These are phyloP conservation scores for Echinarachnius parma DNA, from an alignment of 53 echinoderm and acorn worm genomes.

Conservation along the genomic window DNA sequence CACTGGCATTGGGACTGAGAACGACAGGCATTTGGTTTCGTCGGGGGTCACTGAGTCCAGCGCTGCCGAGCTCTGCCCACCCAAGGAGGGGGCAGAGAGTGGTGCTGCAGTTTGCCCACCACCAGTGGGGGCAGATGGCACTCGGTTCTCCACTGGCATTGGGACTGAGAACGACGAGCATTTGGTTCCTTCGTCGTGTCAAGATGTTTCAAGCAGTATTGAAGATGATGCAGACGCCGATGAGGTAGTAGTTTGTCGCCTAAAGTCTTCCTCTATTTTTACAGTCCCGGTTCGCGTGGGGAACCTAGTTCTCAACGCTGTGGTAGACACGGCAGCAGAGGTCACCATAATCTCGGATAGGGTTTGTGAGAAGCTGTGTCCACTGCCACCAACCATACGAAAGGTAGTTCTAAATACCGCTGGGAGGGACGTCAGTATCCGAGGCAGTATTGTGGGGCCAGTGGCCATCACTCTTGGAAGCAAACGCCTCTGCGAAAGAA, in stretches of 20 bases:
- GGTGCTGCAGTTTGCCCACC: too few species aligned
- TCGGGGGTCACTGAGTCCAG: neutral
- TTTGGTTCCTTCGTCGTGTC: too few species aligned
- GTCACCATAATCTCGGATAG: slow-evolving; percentile 55
- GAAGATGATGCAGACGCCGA: neutral
- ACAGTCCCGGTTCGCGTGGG: neutral
- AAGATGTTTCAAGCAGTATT: too few species aligned
- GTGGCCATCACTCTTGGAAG: slow-evolving; percentile 32
- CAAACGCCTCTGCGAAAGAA: neutral
- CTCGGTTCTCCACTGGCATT: too few species aligned
- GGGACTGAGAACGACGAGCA: too few species aligned
- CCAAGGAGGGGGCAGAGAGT: too few species aligned
- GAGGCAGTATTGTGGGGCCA: slow-evolving; percentile 35
- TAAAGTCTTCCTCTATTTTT: neutral
- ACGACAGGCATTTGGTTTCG: neutral
- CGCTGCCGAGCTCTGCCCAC: too few species aligned
- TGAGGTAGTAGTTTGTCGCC: neutral
- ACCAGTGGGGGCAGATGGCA: too few species aligned
- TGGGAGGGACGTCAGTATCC: slow-evolving; percentile 35
- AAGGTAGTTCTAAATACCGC: slow-evolving; percentile 39
- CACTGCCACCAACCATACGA: slow-evolving; percentile 32
- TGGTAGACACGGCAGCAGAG: slow-evolving; percentile 57
- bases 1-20: too few species aligned
- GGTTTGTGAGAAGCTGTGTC: slow-evolving; percentile 10
- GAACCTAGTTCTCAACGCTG: slow-evolving; percentile 14